Evolutionary conservation across 2,888 invertebrate genomes (phyloP).

Genomic region (Gerris lacustris): DNA sequence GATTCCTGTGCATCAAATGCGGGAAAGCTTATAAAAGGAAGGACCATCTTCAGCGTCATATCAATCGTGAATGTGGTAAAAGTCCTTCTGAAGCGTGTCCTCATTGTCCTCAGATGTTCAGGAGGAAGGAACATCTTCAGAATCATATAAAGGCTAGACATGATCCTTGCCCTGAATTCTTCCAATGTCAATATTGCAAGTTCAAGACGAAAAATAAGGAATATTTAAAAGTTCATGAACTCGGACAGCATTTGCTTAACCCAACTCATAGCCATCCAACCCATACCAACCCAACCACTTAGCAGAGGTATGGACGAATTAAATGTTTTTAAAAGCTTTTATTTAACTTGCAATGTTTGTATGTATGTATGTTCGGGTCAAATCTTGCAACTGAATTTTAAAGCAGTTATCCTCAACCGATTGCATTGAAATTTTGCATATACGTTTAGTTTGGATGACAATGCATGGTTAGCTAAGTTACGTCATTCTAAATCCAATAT

Average conservation of each 20-base stretch:
- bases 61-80: not conserved
- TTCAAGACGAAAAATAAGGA: not conserved
- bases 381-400: too few species aligned
- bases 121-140: not conserved
- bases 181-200: not conserved
- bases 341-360: not conserved
- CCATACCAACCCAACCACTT: not conserved
- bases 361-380: too few species aligned
- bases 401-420: too few species aligned
- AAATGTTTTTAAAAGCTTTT: not conserved
- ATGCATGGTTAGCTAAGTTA: too few species aligned
- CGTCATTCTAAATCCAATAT: too few species aligned
- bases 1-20: not conserved
- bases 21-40: not conserved
- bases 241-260: not conserved
- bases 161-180: not conserved
- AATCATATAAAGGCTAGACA: not conserved
- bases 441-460: too few species aligned
- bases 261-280: too few species aligned
- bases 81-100: not conserved
- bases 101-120: not conserved
- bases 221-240: not conserved
- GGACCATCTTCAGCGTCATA: not conserved
- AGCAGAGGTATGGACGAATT: not conserved
- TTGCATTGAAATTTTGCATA: too few species aligned